Conservation (phyloP, 2,113 vertebrate genomes). For the Agapornis roseicollis region DNA sequence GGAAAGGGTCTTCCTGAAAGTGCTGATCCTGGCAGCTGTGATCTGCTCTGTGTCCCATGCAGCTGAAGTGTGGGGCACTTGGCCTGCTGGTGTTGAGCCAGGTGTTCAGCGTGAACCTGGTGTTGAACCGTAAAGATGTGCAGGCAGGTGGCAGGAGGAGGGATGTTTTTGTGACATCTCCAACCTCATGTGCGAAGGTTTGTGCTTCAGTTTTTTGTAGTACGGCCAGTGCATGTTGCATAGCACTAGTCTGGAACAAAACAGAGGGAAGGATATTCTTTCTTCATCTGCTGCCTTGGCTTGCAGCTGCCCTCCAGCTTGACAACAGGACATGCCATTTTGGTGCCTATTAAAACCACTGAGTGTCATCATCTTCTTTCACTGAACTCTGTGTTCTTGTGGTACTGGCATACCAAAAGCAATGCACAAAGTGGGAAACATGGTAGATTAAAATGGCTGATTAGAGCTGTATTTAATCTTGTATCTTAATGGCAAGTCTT, state of each 20-base stretch:
- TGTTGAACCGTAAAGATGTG: not conserved
- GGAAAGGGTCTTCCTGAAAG: not conserved
- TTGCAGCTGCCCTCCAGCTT: not conserved
- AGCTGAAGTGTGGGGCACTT: not conserved
- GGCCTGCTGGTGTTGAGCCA: not conserved
- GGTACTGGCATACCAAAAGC: not conserved
- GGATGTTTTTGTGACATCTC: not conserved
- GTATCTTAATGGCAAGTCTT: not conserved
- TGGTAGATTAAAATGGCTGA: not conserved
- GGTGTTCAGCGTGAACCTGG: not conserved
- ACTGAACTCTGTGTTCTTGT: not conserved
- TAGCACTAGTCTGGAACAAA: not conserved
- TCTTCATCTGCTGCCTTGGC: not conserved
- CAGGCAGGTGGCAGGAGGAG: fast-evolving
- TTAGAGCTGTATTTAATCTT: not conserved
- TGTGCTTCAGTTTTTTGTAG: not conserved
- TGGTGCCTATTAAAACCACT: not conserved
- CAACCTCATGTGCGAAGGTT: not conserved
- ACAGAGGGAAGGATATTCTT: not conserved
- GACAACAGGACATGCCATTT: not conserved
- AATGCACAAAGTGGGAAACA: not conserved
- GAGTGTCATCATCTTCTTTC: not conserved
- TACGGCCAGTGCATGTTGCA: not conserved
- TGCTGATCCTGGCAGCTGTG: not conserved
- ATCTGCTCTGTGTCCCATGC: not conserved